phyloP scores from a whole-genome alignment of 2,888 invertebrate genomes.

The Vandiemenella viatica region DNA sequence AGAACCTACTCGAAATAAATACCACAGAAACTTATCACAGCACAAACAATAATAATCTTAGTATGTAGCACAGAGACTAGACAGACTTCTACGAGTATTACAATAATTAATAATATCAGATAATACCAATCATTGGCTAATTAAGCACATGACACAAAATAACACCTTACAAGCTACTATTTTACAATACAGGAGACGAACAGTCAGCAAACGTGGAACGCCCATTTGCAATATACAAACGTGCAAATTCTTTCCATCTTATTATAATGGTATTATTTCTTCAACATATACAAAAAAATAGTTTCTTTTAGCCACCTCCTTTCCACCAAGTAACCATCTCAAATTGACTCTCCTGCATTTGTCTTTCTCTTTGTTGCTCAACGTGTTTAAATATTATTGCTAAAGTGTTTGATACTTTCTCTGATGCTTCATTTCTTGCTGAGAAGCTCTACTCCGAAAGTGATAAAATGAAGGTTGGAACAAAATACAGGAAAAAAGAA shows the following conservation, averaged over 20 bases:
- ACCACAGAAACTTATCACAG: background rate
- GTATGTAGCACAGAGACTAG: background rate
- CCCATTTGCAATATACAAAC: background rate
- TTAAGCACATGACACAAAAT: background rate
- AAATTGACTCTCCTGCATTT: background rate
- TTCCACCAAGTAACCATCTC: too few relatives aligned
- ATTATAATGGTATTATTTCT: too few relatives aligned
- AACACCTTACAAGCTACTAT: background rate
- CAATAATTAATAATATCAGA: background rate
- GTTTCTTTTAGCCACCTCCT: too few relatives aligned
- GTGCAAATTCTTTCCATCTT: background rate
- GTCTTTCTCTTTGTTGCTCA: constrained; percentile 10
- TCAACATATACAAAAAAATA: too few relatives aligned
- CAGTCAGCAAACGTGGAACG: too few relatives aligned
- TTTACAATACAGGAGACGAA: background rate
- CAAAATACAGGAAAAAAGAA: too few relatives aligned
- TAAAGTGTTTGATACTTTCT: background rate
- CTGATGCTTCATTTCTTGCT: background rate
- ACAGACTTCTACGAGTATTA: background rate
- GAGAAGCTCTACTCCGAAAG: too few relatives aligned
- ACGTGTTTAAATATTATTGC: background rate
- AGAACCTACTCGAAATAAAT: background rate
- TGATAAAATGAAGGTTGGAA: too few relatives aligned
- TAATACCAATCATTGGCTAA: background rate
- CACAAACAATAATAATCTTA: background rate